Base-by-base conservation (phyloP, 1,140 invertebrate genomes). In the Eurytemora carolleeae region DNA sequence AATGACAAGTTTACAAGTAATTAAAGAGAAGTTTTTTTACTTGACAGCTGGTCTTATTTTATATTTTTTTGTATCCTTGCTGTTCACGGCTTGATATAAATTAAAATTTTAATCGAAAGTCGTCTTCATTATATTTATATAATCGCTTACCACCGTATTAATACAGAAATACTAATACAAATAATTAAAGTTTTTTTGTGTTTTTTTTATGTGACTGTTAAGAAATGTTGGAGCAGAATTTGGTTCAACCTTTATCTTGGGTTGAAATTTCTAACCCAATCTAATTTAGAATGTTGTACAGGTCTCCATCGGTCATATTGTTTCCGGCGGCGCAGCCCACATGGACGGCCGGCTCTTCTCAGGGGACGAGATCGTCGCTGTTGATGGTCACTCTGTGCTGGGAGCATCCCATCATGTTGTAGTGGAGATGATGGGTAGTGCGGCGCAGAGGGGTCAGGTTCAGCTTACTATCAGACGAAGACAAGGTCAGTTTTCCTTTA, bases 251-350 rank as follows among this genome's bases (percentile, higher is more conserved):
- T 59, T 62, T 59, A 1, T 24, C 44, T 3, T 1, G 22, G 1
- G n/a, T 2, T n/a, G n/a, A n/a, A n/a, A n/a, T n/a, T n/a, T n/a
- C n/a, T n/a, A n/a, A n/a, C n/a, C 31, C 7, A n/a, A 44, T 12
- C 31, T 44, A 44, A 44, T 44, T 44, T 25, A 55, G 18, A 22
- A 31, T 64, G 21, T 31, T 63, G 58, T 55, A 25, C 71, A 83
- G 78, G 82, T 95, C 60, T 86, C 88, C 2, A 89, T 97, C 56
- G 93, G 93, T 20, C 86, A 91, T 70, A 90, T 97, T 67, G 92
- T 97, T 24, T 84, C 87, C 0, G 86, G 87, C 66, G 87, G 90
- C 19, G 85, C 90, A 24, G 90, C 91, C 12, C 86, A 90, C 72
- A 72, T 86, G 55, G 90, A 94, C 72, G 87, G 86, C 1, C 76